A percentile compares a stretch with the other conserved stretches of the same genome.
These are phyloP conservation scores for Drosophila grimshawi DNA, from an alignment of 1,140 invertebrate species.

Conservation along the genomic window DNA sequence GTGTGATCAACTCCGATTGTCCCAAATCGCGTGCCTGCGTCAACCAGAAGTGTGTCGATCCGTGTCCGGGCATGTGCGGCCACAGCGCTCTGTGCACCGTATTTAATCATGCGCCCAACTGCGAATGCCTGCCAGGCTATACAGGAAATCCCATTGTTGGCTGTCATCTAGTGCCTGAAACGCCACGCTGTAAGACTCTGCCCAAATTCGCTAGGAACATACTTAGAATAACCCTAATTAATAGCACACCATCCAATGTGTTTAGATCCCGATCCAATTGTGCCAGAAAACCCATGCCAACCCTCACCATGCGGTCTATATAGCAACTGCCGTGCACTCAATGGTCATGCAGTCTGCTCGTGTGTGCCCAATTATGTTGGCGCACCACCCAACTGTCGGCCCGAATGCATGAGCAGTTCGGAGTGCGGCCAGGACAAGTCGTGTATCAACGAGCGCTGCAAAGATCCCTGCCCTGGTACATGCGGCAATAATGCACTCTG, in stretches of 20 bases:
- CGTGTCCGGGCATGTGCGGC: conserved; percentile 92
- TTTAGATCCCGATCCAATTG: conserved; percentile 80
- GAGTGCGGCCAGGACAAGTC: conserved; percentile 89
- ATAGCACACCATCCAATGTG: conserved; percentile 53
- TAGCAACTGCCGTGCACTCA: conserved; percentile 88
- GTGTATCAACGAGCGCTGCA: conserved; percentile 90
- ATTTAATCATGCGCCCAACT: conserved; percentile 92
- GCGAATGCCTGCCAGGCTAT: conserved; percentile 90
- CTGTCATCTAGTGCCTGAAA: conserved; percentile 85
- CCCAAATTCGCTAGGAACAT: conserved; percentile 59
- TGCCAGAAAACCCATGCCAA: conserved; percentile 87
- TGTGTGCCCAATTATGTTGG: conserved; percentile 89
- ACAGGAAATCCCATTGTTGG: conserved; percentile 91
- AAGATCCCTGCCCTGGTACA: conserved; percentile 90
- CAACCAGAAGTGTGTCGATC: conserved; percentile 92
- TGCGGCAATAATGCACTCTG: conserved; percentile 91
- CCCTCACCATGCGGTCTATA: conserved; percentile 90
- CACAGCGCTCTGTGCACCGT: conserved; percentile 92
- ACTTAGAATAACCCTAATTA: conserved; percentile 60
- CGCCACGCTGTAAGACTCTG: conserved; percentile 59
- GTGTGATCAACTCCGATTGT: conserved; percentile 92
- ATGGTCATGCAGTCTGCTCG: conserved; percentile 89
- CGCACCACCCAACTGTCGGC: conserved; percentile 89
- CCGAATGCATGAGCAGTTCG: conserved; percentile 90
- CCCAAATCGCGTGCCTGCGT: conserved; percentile 90